Conservation (phyloP, 2,888 invertebrate genomes). For the Lochmaea capreae region DNA sequence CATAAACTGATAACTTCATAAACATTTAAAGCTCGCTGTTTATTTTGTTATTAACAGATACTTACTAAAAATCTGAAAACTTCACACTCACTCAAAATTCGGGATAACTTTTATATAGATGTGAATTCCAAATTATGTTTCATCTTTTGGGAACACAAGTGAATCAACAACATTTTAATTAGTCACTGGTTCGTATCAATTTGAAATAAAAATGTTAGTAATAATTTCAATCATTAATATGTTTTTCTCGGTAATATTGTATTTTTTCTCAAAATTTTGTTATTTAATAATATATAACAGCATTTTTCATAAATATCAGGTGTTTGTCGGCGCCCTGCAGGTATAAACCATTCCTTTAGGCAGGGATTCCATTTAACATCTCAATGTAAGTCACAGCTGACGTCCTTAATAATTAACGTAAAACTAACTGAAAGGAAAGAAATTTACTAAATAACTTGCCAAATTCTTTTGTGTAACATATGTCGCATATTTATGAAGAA, state of each 20-base stretch:
- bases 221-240: too few relatives aligned
- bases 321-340: not conserved
- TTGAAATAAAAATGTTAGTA: too few relatives aligned
- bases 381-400: constrained; percentile 56
- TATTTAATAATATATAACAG: too few relatives aligned
- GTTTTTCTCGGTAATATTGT: too few relatives aligned
- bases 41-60: constrained; percentile 25
- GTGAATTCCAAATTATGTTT: not conserved
- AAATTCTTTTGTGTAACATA: constrained; percentile 38
- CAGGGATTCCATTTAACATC: constrained; percentile 40
- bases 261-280: too few relatives aligned
- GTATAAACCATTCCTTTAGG: not conserved
- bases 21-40: constrained; percentile 17
- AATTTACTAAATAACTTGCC: constrained; percentile 47
- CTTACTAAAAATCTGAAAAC: constrained; percentile 27
- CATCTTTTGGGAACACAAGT: too few relatives aligned
- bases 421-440: constrained; percentile 54
- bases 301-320: not conserved
- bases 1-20: constrained; percentile 27
- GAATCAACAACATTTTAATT: too few relatives aligned
- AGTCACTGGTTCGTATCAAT: too few relatives aligned
- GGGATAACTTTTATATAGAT: constrained; percentile 14
- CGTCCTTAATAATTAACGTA: constrained; percentile 59
- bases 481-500: constrained; percentile 25
- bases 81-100: constrained; percentile 22